These are phyloP conservation scores for Schizothorax lantsangensis DNA, from an alignment of 2,797 vertebrate genomes.

Conservation along the genomic window DNA sequence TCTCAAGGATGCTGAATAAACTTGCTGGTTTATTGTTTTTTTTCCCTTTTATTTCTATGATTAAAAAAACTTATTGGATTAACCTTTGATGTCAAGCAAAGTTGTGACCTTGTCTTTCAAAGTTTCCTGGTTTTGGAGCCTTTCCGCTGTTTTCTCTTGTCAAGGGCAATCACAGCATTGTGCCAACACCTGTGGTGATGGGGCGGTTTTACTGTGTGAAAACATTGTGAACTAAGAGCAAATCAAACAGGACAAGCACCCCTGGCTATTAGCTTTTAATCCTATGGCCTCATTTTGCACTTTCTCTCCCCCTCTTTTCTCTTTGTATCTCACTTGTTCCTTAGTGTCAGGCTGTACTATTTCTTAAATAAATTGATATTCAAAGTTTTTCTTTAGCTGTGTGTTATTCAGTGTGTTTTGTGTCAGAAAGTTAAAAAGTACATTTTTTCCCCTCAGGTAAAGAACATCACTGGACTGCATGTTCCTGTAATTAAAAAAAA, in stretches of 20 bases:
- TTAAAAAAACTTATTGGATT: conserved; percentile 57
- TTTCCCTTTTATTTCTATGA: conserved; percentile 53
- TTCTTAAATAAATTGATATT: conserved; percentile 17
- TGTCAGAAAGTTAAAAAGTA: not conserved
- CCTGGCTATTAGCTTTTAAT: conserved; percentile 78
- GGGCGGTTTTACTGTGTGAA: conserved; percentile 73
- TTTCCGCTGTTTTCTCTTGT: conserved; percentile 74
- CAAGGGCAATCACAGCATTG: conserved; percentile 76
- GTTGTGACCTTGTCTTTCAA: conserved; percentile 73
- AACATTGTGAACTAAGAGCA: conserved; percentile 65
- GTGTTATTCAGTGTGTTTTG: conserved; percentile 2
- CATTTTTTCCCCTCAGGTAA: not conserved
- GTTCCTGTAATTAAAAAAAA: not conserved
- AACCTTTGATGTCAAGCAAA: conserved; percentile 67
- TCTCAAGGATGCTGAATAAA: conserved; percentile 46
- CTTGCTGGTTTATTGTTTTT: conserved; percentile 51
- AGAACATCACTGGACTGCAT: not conserved
- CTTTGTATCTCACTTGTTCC: conserved; percentile 53
- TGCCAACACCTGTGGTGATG: conserved; percentile 76
- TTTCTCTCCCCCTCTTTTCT: conserved; percentile 17
- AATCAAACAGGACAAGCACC: conserved; percentile 81
- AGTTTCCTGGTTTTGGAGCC: conserved; percentile 69
- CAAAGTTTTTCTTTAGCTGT: not conserved
- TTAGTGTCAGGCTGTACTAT: not conserved
- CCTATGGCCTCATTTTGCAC: conserved; percentile 47